These are phyloP conservation scores for Esox lucius DNA, from an alignment of 2,797 vertebrate species.

Conservation along the genomic window DNA sequence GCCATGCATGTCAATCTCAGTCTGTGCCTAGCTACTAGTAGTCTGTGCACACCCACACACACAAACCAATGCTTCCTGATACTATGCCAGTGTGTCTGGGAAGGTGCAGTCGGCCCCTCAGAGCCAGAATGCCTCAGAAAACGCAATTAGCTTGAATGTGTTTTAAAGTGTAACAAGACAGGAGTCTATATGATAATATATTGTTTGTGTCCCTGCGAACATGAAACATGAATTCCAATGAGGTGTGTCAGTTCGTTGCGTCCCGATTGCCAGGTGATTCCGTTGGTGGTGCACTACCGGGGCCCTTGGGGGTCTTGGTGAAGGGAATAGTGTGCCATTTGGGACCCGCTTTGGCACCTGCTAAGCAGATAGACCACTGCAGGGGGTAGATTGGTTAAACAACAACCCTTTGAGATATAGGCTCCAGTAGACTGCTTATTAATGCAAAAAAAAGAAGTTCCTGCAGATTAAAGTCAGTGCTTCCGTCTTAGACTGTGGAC, in stretches of 20 bases:
- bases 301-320: too few species aligned
- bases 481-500: constrained; percentile 52
- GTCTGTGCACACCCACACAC: neutral
- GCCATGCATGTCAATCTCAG: constrained; percentile 52
- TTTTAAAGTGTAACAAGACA: constrained; percentile 31
- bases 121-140: constrained; percentile 28
- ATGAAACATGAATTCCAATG: constrained; percentile 51
- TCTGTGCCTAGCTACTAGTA: constrained; percentile 33
- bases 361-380: constrained; percentile 62
- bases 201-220: constrained; percentile 10
- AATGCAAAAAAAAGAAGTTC: neutral
- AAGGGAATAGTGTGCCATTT: neutral
- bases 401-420: constrained; percentile 32
- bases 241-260: constrained; percentile 29
- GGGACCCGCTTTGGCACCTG: constrained; percentile 55
- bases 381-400: constrained; percentile 63
- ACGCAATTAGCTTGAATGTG: constrained; percentile 40
- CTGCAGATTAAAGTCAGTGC: neutral
- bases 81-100: too few species aligned
- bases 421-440: constrained; percentile 52
- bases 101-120: constrained; percentile 33
- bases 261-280: neutral
- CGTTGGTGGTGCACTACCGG: neutral
- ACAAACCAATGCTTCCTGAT: too few species aligned
- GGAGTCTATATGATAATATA: constrained; percentile 23